These are phyloP conservation scores for Caretta caretta DNA, from an alignment of 2,113 vertebrate genomes.

Conservation along the genomic window DNA sequence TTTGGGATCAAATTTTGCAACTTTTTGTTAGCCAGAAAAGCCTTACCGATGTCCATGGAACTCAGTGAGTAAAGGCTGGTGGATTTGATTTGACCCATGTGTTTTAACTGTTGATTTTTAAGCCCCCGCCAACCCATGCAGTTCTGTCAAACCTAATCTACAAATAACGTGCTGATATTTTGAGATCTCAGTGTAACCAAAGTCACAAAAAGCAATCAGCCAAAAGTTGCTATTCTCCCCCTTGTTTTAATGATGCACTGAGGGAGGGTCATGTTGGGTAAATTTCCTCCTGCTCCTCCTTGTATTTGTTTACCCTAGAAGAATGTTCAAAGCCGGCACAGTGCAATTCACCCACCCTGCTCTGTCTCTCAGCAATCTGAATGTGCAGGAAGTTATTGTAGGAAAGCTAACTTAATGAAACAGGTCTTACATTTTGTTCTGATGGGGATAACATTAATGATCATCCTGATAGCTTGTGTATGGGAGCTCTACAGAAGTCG, in stretches of 20 bases:
- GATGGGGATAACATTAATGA: neutral
- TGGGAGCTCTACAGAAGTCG: neutral
- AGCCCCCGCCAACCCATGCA: neutral
- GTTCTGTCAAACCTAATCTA: neutral
- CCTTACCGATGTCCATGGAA: neutral
- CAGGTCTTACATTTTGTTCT: neutral
- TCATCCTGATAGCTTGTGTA: rapidly evolving
- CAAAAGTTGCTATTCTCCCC: neutral
- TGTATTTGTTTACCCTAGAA: neutral
- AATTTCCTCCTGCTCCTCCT: neutral
- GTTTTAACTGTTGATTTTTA: constrained; percentile 3
- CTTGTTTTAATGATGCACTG: neutral
- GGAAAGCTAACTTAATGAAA: neutral
- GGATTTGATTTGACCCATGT: neutral
- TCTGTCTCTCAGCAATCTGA: neutral
- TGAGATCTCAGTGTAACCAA: neutral
- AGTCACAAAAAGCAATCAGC: neutral
- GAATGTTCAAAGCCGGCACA: constrained; percentile 16
- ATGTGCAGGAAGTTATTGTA: neutral
- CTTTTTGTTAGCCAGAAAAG: constrained; percentile 30
- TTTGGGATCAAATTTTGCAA: constrained; percentile 1
- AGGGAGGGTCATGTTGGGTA: neutral
- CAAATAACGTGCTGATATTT: neutral
- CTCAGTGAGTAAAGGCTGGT: neutral
- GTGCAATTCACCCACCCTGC: neutral